Conservation (phyloP, 2,888 invertebrate species). For the Tenthredo notha region DNA sequence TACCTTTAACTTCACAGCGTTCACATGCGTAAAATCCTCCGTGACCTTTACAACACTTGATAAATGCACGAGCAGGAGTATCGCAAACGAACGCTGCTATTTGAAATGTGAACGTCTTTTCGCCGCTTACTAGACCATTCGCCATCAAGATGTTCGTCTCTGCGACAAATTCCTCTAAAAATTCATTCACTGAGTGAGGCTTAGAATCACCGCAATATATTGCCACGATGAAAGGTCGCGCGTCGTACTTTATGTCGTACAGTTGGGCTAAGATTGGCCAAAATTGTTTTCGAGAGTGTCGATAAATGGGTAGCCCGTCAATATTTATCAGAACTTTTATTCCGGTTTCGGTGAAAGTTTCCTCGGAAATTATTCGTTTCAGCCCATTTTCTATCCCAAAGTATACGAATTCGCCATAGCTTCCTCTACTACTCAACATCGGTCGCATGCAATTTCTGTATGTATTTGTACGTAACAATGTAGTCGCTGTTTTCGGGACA, state of each 20-base stretch:
- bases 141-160: conserved; percentile 40
- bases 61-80: conserved; percentile 49
- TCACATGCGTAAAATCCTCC: conserved; percentile 56
- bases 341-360: conserved; percentile 9
- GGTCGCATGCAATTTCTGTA: neutral
- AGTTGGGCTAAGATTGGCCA: conserved; percentile 62
- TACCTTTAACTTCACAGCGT: conserved; percentile 52
- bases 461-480: neutral
- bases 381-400: conserved; percentile 11
- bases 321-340: conserved; percentile 56
- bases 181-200: conserved; percentile 48
- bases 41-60: conserved; percentile 56
- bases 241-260: conserved; percentile 46
- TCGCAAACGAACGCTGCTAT: too few species aligned
- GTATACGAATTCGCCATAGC: neutral
- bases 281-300: conserved; percentile 61
- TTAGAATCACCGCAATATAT: conserved; percentile 54
- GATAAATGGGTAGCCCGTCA: conserved; percentile 61
- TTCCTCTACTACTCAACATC: neutral
- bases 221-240: conserved; percentile 52
- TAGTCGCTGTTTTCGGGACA: neutral
- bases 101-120: conserved; percentile 14
- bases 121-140: conserved; percentile 52
- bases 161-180: conserved; percentile 52
- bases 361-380: neutral